Base-by-base conservation (phyloP, 2,888 invertebrate genomes). In the Ctena decussata region DNA sequence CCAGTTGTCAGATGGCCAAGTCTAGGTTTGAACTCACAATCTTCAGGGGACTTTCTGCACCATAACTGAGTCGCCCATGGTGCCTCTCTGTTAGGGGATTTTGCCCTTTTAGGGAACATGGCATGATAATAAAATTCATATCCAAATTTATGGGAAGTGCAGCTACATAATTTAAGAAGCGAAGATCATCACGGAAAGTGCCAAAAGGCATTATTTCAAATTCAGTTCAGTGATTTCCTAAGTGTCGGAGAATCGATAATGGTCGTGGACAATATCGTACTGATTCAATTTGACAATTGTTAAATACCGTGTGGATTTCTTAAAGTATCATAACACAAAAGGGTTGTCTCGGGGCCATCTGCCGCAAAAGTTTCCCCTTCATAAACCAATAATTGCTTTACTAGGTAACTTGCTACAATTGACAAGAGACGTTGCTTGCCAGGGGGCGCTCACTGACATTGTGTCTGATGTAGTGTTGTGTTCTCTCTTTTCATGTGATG, bases 341-440 rank as follows among this genome's bases (percentile, higher is more conserved):
- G 24, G 8, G 65, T 35, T 35, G 35, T 65, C 65, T 65, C 65
- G 2, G 65, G 32, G 65, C 65, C 65, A 65, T 65, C 65, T 65
- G 65, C 35, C 35, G 30, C 35, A 18, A 21, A 11, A 65, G 35
- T 65, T 65, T 32, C 32, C 1, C 11, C 35, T 65, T 32, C 21
- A 21, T 65, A 65, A 57, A 35, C 65, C 65, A 21, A 65, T 65
- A 35, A 65, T 65, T 35, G 30, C 35, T 35, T 1, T 35, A 21
- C 65, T 65, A 32, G 35, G 35, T 65, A 65, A 65, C 65, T 65
- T 65, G 65, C 35, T 65, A 65, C 65, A 65, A 35, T 65, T 65
- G 65, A 65, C 65, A 65, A 65, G 65, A 35, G 35, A 35, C 35
- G 5, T 65, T 35, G 35, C 65, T 65, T 35, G 35, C 65, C 65